These are phyloP conservation scores for Encarsia formosa DNA, from an alignment of 2,888 invertebrate genomes.

Conservation along the genomic window DNA sequence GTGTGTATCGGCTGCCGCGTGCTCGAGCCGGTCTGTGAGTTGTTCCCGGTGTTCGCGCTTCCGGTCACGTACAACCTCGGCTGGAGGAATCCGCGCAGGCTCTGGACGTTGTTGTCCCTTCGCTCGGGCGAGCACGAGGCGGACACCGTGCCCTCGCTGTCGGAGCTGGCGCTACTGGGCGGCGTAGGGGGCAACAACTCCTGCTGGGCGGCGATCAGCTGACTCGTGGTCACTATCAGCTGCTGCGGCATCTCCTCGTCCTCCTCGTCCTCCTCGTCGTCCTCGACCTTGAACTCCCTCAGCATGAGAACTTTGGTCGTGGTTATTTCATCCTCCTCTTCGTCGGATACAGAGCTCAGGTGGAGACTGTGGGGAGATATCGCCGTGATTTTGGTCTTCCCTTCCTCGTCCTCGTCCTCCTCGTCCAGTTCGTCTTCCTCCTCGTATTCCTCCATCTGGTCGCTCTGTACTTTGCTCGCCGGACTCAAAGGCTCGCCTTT, in stretches of 20 bases:
- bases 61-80: constrained; percentile 43
- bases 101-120: constrained; percentile 44
- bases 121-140: constrained; percentile 54
- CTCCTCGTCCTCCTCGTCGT: constrained; percentile 12
- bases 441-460: not conserved
- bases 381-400: constrained; percentile 38
- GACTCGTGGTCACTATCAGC: constrained; percentile 13
- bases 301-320: not conserved
- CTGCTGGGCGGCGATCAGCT: constrained; percentile 2
- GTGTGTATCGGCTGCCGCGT: constrained; percentile 79
- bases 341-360: constrained; percentile 47
- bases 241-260: constrained; percentile 16
- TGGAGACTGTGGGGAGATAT: constrained; percentile 43
- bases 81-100: constrained; percentile 42
- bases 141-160: constrained; percentile 73
- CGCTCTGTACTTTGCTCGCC: not conserved
- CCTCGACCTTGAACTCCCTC: constrained; percentile 25
- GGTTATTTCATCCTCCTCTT: constrained; percentile 37
- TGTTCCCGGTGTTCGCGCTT: constrained; percentile 29
- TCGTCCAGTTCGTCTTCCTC: not conserved
- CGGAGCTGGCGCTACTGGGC: constrained; percentile 76
- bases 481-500: not conserved
- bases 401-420: constrained; percentile 24
- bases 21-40: constrained; percentile 14
- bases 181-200: constrained; percentile 75